Evolutionary conservation across 2,797 vertebrate genomes (phyloP).

Genomic region (Kryptopterus vitreolus): DNA sequence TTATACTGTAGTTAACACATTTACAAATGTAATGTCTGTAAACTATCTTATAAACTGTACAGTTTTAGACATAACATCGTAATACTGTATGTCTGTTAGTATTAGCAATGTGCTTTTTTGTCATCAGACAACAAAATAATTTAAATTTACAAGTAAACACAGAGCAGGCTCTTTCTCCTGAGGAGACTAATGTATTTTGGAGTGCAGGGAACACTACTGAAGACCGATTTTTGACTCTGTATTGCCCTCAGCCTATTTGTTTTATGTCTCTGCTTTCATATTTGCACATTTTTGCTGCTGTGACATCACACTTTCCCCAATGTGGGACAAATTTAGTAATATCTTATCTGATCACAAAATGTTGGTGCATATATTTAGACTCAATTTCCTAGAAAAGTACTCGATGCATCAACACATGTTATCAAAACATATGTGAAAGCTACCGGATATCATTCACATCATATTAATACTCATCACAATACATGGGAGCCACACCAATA

Average conservation of each 20-base stretch:
- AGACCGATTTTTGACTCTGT: too few species aligned
- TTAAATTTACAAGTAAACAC: too few species aligned
- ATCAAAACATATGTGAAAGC: background rate
- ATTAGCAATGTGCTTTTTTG: background rate
- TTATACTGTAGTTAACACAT: background rate
- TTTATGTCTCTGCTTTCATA: too few species aligned
- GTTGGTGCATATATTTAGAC: background rate
- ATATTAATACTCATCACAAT: background rate
- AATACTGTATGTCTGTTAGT: background rate
- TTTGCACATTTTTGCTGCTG: too few species aligned
- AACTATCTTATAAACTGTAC: background rate
- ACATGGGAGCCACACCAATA: background rate
- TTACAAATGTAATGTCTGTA: background rate
- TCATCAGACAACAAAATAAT: background rate
- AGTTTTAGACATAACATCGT: background rate
- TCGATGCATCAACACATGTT: background rate
- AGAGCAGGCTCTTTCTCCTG: too few species aligned
- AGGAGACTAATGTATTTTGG: too few species aligned
- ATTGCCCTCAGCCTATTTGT: too few species aligned
- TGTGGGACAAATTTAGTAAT: too few species aligned
- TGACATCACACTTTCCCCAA: too few species aligned
- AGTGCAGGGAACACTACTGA: too few species aligned
- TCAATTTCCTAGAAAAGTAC: background rate
- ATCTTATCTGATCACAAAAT: too few species aligned
- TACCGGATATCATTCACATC: background rate